A percentile compares a stretch with the other conserved stretches of the same genome.
phyloP scores from a whole-genome alignment of 2,113 vertebrate species.

The Tyto alba region DNA sequence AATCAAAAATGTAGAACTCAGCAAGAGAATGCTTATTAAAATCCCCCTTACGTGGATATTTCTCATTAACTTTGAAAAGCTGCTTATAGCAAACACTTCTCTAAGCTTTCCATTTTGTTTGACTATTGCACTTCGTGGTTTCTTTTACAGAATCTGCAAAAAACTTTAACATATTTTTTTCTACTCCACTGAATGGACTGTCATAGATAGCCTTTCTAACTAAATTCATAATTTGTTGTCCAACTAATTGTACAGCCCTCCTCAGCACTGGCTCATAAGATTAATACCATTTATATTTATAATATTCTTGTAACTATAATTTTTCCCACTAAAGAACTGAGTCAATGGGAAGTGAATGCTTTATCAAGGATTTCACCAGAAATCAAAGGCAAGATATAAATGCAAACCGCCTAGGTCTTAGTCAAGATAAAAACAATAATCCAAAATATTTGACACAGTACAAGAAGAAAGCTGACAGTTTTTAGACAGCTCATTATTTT shows the following conservation, averaged over 20 bases:
- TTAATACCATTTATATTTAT: neutral
- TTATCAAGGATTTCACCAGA: neutral
- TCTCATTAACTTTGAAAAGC: slow-evolving; percentile 44
- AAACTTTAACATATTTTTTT: neutral
- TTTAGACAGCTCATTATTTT: neutral
- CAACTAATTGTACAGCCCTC: neutral
- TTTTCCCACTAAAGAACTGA: neutral
- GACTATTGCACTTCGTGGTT: neutral
- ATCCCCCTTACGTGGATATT: slow-evolving; percentile 11
- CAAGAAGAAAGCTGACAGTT: neutral
- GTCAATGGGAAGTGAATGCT: neutral
- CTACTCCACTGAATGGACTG: neutral
- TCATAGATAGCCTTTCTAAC: neutral
- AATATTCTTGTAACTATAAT: neutral
- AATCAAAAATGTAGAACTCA: slow-evolving; percentile 38
- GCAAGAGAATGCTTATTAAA: slow-evolving; percentile 54
- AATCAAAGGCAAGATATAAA: neutral
- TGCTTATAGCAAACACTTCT: slow-evolving; percentile 25
- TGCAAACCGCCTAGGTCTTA: neutral
- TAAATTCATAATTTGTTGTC: neutral
- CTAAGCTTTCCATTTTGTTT: neutral
- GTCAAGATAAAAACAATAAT: neutral
- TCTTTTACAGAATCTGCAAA: neutral
- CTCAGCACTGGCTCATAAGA: neutral
- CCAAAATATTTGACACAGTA: neutral